Base-by-base conservation (phyloP, 2,797 vertebrate genomes). In the Chaetophractus vellerosus region DNA sequence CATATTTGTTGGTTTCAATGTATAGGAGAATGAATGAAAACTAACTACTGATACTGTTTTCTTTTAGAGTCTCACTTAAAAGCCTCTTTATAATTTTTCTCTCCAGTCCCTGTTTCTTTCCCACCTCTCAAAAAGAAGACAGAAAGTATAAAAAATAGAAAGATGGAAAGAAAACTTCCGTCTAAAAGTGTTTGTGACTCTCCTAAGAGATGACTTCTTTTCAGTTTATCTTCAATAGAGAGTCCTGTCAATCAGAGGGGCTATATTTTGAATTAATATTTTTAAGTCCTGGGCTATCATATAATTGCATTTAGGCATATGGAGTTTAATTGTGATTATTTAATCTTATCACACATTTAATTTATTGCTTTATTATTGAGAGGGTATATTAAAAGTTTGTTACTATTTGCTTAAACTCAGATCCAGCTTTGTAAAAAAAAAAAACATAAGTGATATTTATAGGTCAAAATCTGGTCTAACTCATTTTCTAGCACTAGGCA, bases 341-440 rank as follows among this genome's bases (percentile, higher is more conserved):
- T 94, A 88, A n/a, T 14, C 59, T 90, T 75, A 33, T 78, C 41
- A 71, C 78, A 2, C 23, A 59, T 72, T 93, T 69, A 41, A 88
- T 84, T 96, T 57, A 52, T 91, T 88, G n/a, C 31, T 88, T 94
- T 85, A 28, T 64, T 93, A 36, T 93, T 92, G 75, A 64, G 26
- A 94, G 16, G 48, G 4, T 93, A 48, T 84, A 14, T 90, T 93
- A 88, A 93, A 88, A 88, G 48, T 55, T 66, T 88, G 61, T 78
- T 92, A 87, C 50, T 75, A 15, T 94, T 90, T 94, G 23, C 69
- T 85, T 78, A 82, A 87, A 88, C 45, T 59, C 2, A 82, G 52
- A 72, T 9, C 74, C 15, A 74, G 24, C 24, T 90, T 68, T 66
- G 52, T 84, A 45, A 88, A 90, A 90, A 85, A 86, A 68, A 90